These are phyloP conservation scores for Agapostemon virescens DNA, from an alignment of 2,888 invertebrate genomes.

Conservation along the genomic window DNA sequence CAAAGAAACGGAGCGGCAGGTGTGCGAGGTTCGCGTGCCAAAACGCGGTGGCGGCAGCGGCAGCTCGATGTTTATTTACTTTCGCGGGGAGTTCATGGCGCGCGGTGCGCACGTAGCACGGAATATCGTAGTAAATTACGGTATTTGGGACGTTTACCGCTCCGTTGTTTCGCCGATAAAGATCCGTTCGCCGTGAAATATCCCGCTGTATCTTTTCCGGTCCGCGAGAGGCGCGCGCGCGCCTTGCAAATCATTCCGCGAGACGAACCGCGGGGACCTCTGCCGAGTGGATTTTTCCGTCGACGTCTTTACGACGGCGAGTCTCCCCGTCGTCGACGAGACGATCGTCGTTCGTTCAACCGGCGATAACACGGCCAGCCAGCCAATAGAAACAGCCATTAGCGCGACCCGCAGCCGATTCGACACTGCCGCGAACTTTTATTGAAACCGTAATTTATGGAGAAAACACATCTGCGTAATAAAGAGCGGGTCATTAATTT, in stretches of 20 bases:
- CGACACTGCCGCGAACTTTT: conserved; percentile 47
- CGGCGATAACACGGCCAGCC: conserved; percentile 27
- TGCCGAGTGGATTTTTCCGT: neutral
- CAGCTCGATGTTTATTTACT: conserved; percentile 60
- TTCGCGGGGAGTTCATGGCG: conserved; percentile 3
- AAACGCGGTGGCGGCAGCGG: conserved; percentile 18
- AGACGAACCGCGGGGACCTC: conserved; percentile 4
- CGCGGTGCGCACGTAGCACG: conserved; percentile 38
- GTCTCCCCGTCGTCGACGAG: neutral
- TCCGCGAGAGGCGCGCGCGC: neutral
- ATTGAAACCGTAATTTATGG: conserved; percentile 60
- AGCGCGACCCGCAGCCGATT: conserved; percentile 35
- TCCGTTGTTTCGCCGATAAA: conserved; percentile 61
- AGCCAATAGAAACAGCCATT: conserved; percentile 43
- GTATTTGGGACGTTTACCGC: conserved; percentile 62
- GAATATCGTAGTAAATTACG: conserved; percentile 62
- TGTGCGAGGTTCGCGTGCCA: conserved; percentile 37
- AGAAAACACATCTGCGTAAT: conserved; percentile 62
- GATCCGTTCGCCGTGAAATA: conserved; percentile 53
- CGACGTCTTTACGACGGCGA: neutral
- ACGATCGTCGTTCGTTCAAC: conserved; percentile 6
- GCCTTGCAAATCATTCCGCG: conserved; percentile 38
- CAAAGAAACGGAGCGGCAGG: conserved; percentile 14
- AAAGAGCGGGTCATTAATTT: conserved; percentile 65
- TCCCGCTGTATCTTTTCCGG: conserved; percentile 51